A percentile compares a stretch with the other conserved stretches of the same genome.
phyloP scores from a whole-genome alignment of 2,113 vertebrate genomes.

The Elephantulus edwardii region DNA sequence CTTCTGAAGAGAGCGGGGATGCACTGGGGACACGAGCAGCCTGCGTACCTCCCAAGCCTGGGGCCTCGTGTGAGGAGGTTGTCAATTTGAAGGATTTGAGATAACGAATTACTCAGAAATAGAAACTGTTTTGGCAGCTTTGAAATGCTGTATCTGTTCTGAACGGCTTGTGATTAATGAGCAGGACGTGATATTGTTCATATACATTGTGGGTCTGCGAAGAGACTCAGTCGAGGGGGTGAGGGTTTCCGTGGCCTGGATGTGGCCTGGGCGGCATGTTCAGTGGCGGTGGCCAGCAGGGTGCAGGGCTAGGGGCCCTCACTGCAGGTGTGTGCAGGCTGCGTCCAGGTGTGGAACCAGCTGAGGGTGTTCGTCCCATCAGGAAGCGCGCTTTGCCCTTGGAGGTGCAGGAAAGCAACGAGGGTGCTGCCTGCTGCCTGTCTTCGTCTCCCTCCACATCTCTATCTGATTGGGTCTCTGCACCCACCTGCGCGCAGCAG shows the following conservation, averaged over 20 bases:
- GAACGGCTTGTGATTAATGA: slow-evolving; percentile 79
- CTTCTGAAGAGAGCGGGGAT: slow-evolving; percentile 64
- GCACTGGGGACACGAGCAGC: slow-evolving; percentile 49
- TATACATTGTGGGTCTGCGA: slow-evolving; percentile 55
- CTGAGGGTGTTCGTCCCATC: too few species aligned
- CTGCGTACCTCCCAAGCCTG: slow-evolving; percentile 48
- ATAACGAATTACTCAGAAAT: slow-evolving; percentile 67
- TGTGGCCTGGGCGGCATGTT: too few species aligned
- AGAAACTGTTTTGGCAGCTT: slow-evolving; percentile 78
- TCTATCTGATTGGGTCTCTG: fast-evolving
- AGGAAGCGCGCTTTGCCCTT: too few species aligned
- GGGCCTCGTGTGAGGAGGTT: slow-evolving; percentile 29
- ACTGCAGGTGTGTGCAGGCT: too few species aligned
- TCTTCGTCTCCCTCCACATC: neutral
- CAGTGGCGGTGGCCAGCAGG: neutral
- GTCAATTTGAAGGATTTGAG: slow-evolving; percentile 73
- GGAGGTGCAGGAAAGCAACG: fast-evolving
- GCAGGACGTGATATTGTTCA: slow-evolving; percentile 77
- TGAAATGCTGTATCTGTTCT: slow-evolving; percentile 73
- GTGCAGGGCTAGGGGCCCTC: too few species aligned
- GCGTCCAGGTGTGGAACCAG: too few species aligned
- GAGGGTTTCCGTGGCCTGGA: too few species aligned
- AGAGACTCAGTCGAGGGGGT: slow-evolving; percentile 62
- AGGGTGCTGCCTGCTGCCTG: neutral
- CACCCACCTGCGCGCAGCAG: neutral